These are phyloP conservation scores for Neodiprion lecontei DNA, from an alignment of 1,140 invertebrate genomes.

Conservation along the genomic window DNA sequence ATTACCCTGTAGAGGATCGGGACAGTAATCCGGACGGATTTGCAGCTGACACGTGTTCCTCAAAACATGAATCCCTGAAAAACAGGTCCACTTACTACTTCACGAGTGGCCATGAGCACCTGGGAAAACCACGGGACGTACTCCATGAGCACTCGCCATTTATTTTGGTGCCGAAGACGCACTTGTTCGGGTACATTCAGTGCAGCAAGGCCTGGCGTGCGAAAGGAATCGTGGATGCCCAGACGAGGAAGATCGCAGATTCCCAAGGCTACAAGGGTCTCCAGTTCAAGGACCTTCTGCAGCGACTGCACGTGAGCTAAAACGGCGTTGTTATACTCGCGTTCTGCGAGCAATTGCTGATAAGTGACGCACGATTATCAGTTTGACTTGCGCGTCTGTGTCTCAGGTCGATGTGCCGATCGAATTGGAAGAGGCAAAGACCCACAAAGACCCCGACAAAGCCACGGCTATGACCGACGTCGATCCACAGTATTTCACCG, in stretches of 20 bases:
- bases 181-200: conserved; percentile 41
- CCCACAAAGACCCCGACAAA: conserved; percentile 23
- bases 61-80: background rate
- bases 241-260: conserved; percentile 15
- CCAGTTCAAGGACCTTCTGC: conserved; percentile 29
- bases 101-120: conserved; percentile 43
- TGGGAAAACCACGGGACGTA: conserved; percentile 38
- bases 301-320: conserved; percentile 42
- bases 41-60: background rate
- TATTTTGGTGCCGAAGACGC: conserved; percentile 39
- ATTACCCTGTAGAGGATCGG: background rate
- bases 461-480: conserved; percentile 57
- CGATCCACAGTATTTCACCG: conserved; percentile 68
- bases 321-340: background rate
- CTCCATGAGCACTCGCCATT: conserved; percentile 45
- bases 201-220: conserved; percentile 30
- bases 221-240: conserved; percentile 22
- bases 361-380: background rate
- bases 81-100: conserved; percentile 41
- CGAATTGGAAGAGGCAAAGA: conserved; percentile 32
- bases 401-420: conserved; percentile 35
- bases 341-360: background rate
- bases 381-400: background rate
- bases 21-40: background rate
- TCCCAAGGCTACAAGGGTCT: conserved; percentile 17